phyloP scores from a whole-genome alignment of 64 coral and sea anemone genomes.

The Stylophora pistillata region DNA sequence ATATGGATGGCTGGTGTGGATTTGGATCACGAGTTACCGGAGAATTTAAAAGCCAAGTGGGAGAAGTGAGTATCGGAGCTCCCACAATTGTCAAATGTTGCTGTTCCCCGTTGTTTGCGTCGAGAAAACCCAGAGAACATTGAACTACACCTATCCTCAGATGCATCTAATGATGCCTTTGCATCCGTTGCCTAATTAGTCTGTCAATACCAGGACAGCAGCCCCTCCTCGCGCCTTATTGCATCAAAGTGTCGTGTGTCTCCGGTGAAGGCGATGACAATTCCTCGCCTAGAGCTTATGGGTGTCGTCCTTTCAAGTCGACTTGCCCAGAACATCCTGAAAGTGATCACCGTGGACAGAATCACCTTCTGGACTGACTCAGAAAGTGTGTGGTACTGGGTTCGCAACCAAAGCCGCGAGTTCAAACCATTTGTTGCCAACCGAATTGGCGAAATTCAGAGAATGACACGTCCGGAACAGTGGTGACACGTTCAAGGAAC shows the following conservation, averaged over 20 bases:
- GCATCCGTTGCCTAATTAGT: conserved; percentile 55
- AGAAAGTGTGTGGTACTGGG: conserved; percentile 52
- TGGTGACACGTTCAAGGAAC: conserved; percentile 42
- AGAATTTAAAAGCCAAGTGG: conserved; percentile 15
- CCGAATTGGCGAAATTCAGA: conserved; percentile 40
- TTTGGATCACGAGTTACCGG: conserved; percentile 27
- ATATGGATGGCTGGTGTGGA: conserved; percentile 24
- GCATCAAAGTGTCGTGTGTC: conserved; percentile 54
- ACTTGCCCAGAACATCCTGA: conserved; percentile 39
- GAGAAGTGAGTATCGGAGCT: conserved; percentile 45
- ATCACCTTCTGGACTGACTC: conserved; percentile 57
- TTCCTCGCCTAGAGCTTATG: conserved; percentile 61
- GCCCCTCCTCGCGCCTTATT: conserved; percentile 8
- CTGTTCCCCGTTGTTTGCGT: conserved; percentile 49
- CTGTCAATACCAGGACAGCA: conserved; percentile 19
- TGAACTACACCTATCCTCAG: conserved; percentile 42
- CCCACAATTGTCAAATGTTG: conserved; percentile 44
- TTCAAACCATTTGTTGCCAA: conserved; percentile 73
- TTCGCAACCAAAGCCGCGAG: conserved; percentile 22
- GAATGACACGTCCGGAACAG: conserved; percentile 27
- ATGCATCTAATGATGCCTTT: conserved; percentile 68
- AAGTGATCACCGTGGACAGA: conserved; percentile 27
- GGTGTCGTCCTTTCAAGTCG: conserved; percentile 45
- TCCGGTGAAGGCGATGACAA: conserved; percentile 38
- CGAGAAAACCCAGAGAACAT: conserved; percentile 37